These are phyloP conservation scores for Rhynchonycteris naso DNA, from an alignment of 2,797 vertebrate species.

Conservation along the genomic window DNA sequence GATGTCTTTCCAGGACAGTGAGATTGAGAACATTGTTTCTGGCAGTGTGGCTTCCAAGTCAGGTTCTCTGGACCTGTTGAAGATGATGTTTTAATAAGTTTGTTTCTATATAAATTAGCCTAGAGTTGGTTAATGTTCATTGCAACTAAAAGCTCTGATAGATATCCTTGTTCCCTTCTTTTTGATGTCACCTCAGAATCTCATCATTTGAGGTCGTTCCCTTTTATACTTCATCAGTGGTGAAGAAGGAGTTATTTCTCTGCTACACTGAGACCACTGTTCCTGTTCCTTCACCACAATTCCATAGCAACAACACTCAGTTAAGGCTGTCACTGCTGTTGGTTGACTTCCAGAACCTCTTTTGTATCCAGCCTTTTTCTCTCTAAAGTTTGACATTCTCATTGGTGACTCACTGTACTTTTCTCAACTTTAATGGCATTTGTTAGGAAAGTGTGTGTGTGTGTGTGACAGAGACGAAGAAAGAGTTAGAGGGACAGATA, in stretches of 20 bases:
- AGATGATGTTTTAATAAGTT: neutral
- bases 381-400: neutral
- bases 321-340: neutral
- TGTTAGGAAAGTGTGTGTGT: neutral
- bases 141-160: neutral
- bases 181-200: slow-evolving; percentile 3
- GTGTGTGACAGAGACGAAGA: too few relatives aligned
- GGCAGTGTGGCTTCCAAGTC: neutral
- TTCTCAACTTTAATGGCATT: neutral
- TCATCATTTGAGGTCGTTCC: neutral
- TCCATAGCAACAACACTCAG: neutral
- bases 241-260: neutral
- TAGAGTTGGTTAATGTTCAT: neutral
- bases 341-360: neutral
- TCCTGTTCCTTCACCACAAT: neutral
- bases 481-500: too few relatives aligned
- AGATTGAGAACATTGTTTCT: neutral
- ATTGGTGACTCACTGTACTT: neutral
- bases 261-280: neutral
- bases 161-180: neutral
- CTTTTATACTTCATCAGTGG: neutral
- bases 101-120: neutral
- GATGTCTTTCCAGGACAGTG: neutral
- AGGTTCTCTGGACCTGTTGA: neutral
- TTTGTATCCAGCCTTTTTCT: neutral